These are phyloP conservation scores for Salvator merianae DNA, from an alignment of 2,113 vertebrate genomes.

Conservation along the genomic window DNA sequence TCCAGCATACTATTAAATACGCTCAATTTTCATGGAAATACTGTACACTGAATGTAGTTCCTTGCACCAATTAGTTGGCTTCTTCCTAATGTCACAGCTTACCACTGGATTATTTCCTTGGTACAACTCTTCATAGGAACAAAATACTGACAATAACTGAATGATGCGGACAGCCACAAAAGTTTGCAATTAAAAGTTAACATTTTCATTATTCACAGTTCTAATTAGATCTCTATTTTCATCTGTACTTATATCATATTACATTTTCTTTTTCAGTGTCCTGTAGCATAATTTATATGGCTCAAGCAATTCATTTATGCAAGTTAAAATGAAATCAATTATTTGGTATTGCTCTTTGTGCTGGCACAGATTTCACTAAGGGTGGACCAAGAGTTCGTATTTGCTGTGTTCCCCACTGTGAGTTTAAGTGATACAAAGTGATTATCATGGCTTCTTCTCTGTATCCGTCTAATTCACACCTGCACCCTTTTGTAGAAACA, in stretches of 20 bases:
- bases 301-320: slow-evolving; percentile 78
- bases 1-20: not conserved
- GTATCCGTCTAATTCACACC: slow-evolving; percentile 75
- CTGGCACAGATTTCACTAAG: slow-evolving; percentile 73
- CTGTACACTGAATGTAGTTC: not conserved
- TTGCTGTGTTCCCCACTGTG: slow-evolving; percentile 78
- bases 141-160: slow-evolving; percentile 14
- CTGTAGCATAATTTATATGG: slow-evolving; percentile 68
- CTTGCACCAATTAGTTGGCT: not conserved
- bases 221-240: too few relatives aligned
- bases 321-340: slow-evolving; percentile 75
- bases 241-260: not conserved
- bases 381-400: slow-evolving; percentile 80
- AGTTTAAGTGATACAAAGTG: slow-evolving; percentile 81
- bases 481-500: slow-evolving; percentile 79
- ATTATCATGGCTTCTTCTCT: slow-evolving; percentile 80
- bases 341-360: slow-evolving; percentile 72
- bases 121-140: not conserved
- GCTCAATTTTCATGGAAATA: not conserved
- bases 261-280: slow-evolving; percentile 67
- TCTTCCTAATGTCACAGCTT: not conserved
- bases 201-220: too few relatives aligned
- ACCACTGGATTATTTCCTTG: not conserved
- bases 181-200: not conserved
- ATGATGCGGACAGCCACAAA: accelerated